Percentiles rank a stretch among this genome's conserved stretches.
Evolutionary conservation across 2,888 invertebrate species (phyloP).

Genomic region (Gymnosoma rotundatum): DNA sequence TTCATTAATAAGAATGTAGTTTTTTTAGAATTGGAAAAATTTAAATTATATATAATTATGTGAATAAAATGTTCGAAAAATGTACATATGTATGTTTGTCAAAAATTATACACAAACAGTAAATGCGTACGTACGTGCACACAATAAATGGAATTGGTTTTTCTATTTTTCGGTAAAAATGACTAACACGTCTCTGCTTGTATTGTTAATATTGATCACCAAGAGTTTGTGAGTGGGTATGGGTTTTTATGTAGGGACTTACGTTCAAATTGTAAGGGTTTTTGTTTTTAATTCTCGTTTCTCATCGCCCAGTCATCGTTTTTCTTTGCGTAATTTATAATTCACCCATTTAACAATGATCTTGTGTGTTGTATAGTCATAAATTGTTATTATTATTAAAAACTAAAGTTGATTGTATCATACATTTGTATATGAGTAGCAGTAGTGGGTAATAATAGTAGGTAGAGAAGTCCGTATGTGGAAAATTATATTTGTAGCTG

Average conservation of each 20-base stretch:
- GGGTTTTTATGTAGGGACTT: slow-evolving; percentile 5
- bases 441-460: slow-evolving; percentile 21
- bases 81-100: slow-evolving; percentile 39
- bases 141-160: slow-evolving; percentile 30
- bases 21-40: slow-evolving; percentile 10
- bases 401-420: slow-evolving; percentile 40
- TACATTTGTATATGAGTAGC: slow-evolving; percentile 32
- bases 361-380: slow-evolving; percentile 50
- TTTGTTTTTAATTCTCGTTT: slow-evolving; percentile 40
- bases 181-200: slow-evolving; percentile 44
- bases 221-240: slow-evolving; percentile 16
- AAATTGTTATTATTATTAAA: slow-evolving; percentile 18
- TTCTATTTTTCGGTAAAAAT: slow-evolving; percentile 37
- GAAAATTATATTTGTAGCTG: slow-evolving; percentile 44
- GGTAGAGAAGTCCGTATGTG: slow-evolving; percentile 55
- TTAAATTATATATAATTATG: slow-evolving; percentile 24
- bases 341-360: slow-evolving; percentile 32
- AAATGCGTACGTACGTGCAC: slow-evolving; percentile 35
- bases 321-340: slow-evolving; percentile 25
- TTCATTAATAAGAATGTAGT: slow-evolving; percentile 30
- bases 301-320: slow-evolving; percentile 47
- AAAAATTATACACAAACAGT: slow-evolving; percentile 31
- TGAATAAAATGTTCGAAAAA: slow-evolving; percentile 34
- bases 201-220: slow-evolving; percentile 41
- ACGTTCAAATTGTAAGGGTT: slow-evolving; percentile 34